These are phyloP conservation scores for Mythimna lalbum DNA, from an alignment of 2,888 invertebrate genomes.

Conservation along the genomic window DNA sequence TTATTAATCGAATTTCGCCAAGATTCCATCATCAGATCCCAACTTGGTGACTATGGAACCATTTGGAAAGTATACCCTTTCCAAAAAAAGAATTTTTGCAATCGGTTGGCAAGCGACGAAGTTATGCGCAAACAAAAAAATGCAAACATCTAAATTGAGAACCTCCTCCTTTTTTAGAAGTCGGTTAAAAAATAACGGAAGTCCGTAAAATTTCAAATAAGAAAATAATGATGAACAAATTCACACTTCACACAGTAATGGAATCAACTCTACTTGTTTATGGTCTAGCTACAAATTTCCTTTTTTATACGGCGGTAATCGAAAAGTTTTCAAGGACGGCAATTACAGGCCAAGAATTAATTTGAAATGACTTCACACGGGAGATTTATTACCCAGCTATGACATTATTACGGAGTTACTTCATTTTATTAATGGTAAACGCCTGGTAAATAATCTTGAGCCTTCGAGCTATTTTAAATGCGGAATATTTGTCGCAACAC, in stretches of 20 bases:
- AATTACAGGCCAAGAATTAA: slow-evolving; percentile 33
- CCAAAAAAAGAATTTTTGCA: no score
- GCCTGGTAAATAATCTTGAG: background rate
- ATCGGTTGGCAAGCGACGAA: no score
- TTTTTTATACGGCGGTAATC: slow-evolving; percentile 7
- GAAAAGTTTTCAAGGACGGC: slow-evolving; percentile 21
- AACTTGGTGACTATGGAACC: no score
- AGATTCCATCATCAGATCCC: no score
- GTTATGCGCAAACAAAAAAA: no score
- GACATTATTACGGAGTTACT: slow-evolving; percentile 18
- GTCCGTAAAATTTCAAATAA: no score
- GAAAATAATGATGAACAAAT: background rate
- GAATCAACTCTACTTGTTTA: slow-evolving; percentile 13
- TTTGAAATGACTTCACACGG: slow-evolving; percentile 20
- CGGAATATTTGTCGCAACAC: background rate
- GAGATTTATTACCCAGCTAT: slow-evolving; percentile 26
- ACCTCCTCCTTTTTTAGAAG: no score
- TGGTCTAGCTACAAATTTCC: slow-evolving; percentile 13
- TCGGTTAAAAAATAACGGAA: no score
- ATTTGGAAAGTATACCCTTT: no score
- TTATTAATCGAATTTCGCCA: no score
- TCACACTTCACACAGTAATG: background rate
- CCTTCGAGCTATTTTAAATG: background rate
- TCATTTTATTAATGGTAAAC: slow-evolving; percentile 12
- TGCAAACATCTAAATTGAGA: no score